Base-by-base conservation (phyloP, 2,888 invertebrate genomes). In the Linnaemya vulpina region DNA sequence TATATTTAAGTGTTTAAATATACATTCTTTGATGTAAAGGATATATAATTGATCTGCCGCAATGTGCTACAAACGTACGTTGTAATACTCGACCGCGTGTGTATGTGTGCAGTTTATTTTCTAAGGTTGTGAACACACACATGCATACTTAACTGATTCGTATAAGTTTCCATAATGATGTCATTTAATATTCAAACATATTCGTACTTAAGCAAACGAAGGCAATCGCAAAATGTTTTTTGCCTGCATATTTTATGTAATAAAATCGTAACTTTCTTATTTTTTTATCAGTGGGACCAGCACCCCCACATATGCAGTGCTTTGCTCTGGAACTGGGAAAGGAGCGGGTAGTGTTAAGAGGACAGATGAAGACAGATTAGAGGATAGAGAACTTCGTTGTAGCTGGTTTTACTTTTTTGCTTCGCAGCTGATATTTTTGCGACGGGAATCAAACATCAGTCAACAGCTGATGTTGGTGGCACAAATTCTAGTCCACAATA, bases 101-200 rank as follows among this genome's bases (percentile, higher is more conserved):
- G 49, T 38, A 9, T 22, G 43, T 9, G 10, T 40, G 53, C 7
- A 15, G 5, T 35, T 5, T 20, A 10, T 13, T 46, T 63, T 38
- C 53, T 46, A 43, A 60, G 13, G 13, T 67, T 58, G 60, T 38
- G 13, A 67, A 63, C 38, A 46, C 8, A 20, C 9, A 70, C 22
- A 65, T 15, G 7, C 13, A 62, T 53, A 62, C 43, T 51, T 62
- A 67, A 60, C 68, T 68, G 60, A 74, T 81, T 74, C 58, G 58
- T 67, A 17, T 58, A 65, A 40, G 46, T 58, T 80, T 60, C 63
- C 53, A 46, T 71, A 63, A 78, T 78, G 46, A 83, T 78, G 55
- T 70, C 58, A 55, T 79, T 75, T 55, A 70, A 67, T 30, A 67
- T 65, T 70, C 55, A 70, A 15, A 49, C 38, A 63, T 75, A 70